Percentiles rank a stretch among this genome's conserved stretches.
Conservation (phyloP, 1,140 invertebrate species). For the Panagrolaimus sp. region DNA sequence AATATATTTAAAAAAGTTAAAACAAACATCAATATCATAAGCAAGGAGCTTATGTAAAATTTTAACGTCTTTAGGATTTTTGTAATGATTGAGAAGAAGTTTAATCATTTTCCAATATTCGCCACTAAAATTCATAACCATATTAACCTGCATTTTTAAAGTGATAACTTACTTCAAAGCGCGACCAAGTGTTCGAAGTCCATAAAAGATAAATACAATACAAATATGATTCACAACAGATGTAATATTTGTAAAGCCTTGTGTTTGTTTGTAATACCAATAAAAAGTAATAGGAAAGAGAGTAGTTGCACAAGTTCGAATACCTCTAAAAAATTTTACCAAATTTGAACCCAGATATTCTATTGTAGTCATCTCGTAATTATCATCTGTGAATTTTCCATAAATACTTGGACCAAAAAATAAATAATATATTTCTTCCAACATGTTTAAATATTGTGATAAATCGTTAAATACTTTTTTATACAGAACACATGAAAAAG, state of each 20-base stretch:
- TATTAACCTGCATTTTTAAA: no score
- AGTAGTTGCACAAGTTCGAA: no score
- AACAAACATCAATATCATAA: not conserved
- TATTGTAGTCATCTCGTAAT: no score
- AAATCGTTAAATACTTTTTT: no score
- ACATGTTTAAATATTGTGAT: no score
- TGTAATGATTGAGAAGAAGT: not conserved
- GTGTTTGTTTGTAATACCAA: not conserved
- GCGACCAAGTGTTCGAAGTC: not conserved
- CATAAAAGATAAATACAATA: not conserved
- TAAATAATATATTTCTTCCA: no score
- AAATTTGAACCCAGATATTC: no score
- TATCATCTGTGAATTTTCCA: no score
- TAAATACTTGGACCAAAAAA: no score
- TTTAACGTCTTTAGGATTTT: not conserved
- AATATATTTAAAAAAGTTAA: not conserved
- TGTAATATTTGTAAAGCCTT: not conserved
- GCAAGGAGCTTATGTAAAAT: not conserved
- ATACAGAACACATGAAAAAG: no score
- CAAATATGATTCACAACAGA: not conserved
- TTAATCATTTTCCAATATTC: not conserved
- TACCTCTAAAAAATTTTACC: no score
- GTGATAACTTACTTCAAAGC: constrained; percentile 8
- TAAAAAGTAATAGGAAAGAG: not conserved
- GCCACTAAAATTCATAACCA: not conserved